Evolutionary conservation across 2,113 vertebrate species (phyloP).

Genomic region (Leucoraja erinaceus): DNA sequence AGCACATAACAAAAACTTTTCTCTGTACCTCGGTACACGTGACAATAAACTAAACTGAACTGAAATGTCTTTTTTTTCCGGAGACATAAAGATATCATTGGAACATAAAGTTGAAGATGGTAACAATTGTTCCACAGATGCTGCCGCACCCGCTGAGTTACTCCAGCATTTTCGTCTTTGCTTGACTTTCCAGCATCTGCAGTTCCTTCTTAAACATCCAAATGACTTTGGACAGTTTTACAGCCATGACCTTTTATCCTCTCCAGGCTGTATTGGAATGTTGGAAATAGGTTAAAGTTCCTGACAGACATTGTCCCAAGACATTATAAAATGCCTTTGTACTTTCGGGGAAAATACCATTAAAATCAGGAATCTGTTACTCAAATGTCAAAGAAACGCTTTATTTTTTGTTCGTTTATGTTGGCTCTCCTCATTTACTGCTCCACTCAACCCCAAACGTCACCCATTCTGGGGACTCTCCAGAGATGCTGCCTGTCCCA

Average conservation of each 20-base stretch:
- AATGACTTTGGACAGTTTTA: conserved; percentile 24
- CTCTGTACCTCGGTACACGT: too few species aligned
- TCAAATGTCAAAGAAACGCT: neutral
- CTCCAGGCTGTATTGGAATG: neutral
- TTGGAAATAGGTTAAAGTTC: neutral
- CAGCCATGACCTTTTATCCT: neutral
- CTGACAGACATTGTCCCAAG: neutral
- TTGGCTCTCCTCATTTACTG: neutral
- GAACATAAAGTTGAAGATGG: neutral
- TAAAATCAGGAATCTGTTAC: neutral
- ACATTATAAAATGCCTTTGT: neutral
- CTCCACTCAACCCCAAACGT: neutral
- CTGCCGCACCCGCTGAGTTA: too few species aligned
- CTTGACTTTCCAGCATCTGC: too few species aligned
- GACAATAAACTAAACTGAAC: too few species aligned
- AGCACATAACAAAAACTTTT: too few species aligned
- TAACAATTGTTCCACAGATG: neutral
- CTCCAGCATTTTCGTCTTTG: too few species aligned
- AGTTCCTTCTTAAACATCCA: neutral
- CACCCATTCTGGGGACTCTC: too few species aligned
- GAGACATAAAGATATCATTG: neutral
- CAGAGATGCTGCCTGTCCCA: too few species aligned
- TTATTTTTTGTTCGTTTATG: neutral
- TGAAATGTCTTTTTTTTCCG: neutral
- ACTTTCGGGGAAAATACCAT: too few species aligned